These are phyloP conservation scores for Subanguina moxae DNA, from an alignment of 1,140 invertebrate genomes.

Conservation along the genomic window DNA sequence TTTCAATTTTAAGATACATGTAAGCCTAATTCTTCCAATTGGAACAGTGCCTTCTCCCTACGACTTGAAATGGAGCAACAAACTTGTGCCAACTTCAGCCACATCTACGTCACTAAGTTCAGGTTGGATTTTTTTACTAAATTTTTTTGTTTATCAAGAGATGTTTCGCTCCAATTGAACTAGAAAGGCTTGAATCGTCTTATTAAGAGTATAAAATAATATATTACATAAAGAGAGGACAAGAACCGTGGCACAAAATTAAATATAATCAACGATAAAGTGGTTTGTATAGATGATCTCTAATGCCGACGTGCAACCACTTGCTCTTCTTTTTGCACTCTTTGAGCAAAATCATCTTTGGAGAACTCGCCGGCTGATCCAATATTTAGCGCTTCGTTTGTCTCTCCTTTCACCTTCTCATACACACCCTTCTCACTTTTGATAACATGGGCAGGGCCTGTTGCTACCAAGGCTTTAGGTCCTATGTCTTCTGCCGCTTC, in stretches of 20 bases:
- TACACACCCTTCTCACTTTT: background rate
- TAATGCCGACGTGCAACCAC: conserved; percentile 8
- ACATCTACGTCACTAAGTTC: background rate
- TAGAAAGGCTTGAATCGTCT: background rate
- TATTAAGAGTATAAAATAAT: background rate
- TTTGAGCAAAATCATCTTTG: background rate
- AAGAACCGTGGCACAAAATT: background rate
- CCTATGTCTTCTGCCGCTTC: too few relatives aligned
- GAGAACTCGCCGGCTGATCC: background rate
- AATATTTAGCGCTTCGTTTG: background rate
- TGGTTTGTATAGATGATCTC: background rate
- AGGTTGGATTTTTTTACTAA: background rate
- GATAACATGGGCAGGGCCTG: background rate
- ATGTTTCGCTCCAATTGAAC: background rate
- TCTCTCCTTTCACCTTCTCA: conserved; percentile 3
- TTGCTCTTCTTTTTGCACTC: background rate
- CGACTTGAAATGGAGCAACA: conserved; percentile 18
- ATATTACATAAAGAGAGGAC: background rate
- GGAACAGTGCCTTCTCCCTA: conserved; percentile 25
- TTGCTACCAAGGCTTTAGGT: too few relatives aligned
- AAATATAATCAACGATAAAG: too few relatives aligned
- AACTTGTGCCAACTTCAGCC: background rate
- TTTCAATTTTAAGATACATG: conserved; percentile 14
- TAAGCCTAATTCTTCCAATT: conserved; percentile 19
- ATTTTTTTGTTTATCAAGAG: background rate